These are phyloP conservation scores for Micromesistius poutassou DNA, from an alignment of 2,797 vertebrate genomes.

Conservation along the genomic window DNA sequence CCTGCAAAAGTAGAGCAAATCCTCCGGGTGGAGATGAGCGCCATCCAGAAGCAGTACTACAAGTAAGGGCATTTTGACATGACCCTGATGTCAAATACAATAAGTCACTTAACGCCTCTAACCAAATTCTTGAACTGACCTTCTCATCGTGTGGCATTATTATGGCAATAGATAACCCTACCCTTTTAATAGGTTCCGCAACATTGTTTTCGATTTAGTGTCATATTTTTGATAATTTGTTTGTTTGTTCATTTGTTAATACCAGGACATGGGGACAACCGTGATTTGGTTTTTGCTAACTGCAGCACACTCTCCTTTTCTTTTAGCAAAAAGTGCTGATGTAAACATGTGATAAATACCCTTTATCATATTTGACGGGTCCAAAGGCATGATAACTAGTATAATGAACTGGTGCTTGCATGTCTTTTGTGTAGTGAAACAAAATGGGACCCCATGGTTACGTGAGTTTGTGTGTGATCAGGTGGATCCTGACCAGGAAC, in stretches of 20 bases:
- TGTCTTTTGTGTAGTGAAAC: background rate
- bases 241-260: no score
- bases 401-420: background rate
- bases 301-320: background rate
- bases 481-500: constrained; percentile 98
- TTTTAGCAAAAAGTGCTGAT: background rate
- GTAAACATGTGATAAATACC: background rate
- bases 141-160: background rate
- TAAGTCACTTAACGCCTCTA: background rate
- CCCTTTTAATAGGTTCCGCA: background rate
- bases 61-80: constrained; percentile 56
- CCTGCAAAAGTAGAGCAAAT: constrained; percentile 99
- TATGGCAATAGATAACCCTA: background rate
- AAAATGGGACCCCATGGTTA: background rate
- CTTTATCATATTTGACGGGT: background rate
- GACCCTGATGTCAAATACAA: background rate
- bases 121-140: background rate
- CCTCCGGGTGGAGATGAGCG: constrained; percentile 96
- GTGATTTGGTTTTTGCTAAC: no score
- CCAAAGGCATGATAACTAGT: background rate
- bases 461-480: constrained; percentile 40
- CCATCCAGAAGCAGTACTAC: constrained; percentile 91
- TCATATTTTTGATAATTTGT: background rate
- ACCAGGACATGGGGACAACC: no score
- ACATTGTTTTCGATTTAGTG: background rate